Evolutionary conservation across 1,140 invertebrate genomes (phyloP), one percentile per base, ranked within the genome.

Genomic region (Penaeus vannamei): DNA sequence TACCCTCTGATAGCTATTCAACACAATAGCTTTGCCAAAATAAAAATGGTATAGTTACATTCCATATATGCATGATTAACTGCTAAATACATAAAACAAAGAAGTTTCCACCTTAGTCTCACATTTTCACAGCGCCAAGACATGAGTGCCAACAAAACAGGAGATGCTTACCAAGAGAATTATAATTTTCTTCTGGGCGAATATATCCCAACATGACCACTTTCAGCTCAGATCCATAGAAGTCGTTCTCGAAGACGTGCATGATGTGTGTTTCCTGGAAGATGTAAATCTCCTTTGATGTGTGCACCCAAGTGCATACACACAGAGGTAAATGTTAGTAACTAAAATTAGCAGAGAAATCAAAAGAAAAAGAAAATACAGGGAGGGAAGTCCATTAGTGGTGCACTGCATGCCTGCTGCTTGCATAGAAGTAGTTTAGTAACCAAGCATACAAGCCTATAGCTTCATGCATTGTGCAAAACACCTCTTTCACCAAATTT

Each of bases 221-320:
- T 94, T 96, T 97, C 66, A 99, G 93, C 83, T 94, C 93, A 82
- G 95, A 94, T 8, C 96, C 98, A 94, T 99, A 99, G 92, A 99
- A 97, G 93, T 99, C 97, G 62, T 94, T 92, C 26, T 95, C 94
- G 93, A 97, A 99, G 91, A 95, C 94, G 92, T 99, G 95, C 83
- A 99, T 93, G 61, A 99, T 95, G 92, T 99, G 97, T 0, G 97
- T 96, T 95, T 99, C 97, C 96, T 96, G 92, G 29, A 95, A 94
- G 91, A 92, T 82, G 77, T 89, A 85, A 17, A 60, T 62, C 72
- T 89, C 87, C 87, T 89, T 82, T 89, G 82, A 89, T 84, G 82
- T 64, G 72, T 23, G 82, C 69, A 72, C 53, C 53, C 87, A 79
- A 17, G 46, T 61, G 64, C 66, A 46, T 77, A 80, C 85, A 86